A percentile compares a stretch with the other conserved stretches of the same genome.
Conservation (phyloP, 2,888 invertebrate species). For the Apotomis betuletana region DNA sequence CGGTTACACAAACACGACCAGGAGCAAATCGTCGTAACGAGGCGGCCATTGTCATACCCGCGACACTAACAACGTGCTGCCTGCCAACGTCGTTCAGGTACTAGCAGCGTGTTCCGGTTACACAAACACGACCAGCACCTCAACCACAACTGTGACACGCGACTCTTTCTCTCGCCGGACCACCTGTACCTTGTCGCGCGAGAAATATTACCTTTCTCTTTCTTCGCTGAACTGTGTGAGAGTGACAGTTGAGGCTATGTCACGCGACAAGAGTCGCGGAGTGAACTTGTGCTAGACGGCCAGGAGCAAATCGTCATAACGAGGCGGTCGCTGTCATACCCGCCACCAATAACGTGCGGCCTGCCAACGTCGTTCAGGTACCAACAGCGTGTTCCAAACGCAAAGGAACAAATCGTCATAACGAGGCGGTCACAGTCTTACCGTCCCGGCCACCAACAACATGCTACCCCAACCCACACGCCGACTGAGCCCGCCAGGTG, state of each 20-base stretch:
- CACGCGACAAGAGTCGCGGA: too few species aligned
- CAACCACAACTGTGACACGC: too few species aligned
- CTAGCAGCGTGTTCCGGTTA: constrained; percentile 44
- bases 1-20: background rate
- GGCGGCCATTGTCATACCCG: constrained; percentile 89
- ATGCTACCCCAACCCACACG: background rate
- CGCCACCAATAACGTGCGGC: background rate
- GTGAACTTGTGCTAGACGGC: too few species aligned
- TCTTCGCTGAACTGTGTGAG: too few species aligned
- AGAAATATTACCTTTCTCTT: too few species aligned
- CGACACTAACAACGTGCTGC: constrained; percentile 77
- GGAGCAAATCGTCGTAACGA: constrained; percentile 1
- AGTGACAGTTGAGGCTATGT: too few species aligned
- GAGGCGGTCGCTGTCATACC: constrained; percentile 9
- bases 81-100: constrained; percentile 72
- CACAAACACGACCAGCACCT: background rate
- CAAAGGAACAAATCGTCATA: background rate
- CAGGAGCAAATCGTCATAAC: constrained; percentile 3
- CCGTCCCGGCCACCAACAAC: background rate
- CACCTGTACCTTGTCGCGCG: too few species aligned
- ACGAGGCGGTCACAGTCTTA: constrained; percentile 11
- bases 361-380: constrained; percentile 50
- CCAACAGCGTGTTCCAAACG: too few species aligned
- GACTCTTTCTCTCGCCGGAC: too few species aligned
- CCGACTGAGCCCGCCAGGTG: too few species aligned